These are phyloP conservation scores for Synergus japonicus DNA, from an alignment of 2,888 invertebrate species.

Conservation along the genomic window DNA sequence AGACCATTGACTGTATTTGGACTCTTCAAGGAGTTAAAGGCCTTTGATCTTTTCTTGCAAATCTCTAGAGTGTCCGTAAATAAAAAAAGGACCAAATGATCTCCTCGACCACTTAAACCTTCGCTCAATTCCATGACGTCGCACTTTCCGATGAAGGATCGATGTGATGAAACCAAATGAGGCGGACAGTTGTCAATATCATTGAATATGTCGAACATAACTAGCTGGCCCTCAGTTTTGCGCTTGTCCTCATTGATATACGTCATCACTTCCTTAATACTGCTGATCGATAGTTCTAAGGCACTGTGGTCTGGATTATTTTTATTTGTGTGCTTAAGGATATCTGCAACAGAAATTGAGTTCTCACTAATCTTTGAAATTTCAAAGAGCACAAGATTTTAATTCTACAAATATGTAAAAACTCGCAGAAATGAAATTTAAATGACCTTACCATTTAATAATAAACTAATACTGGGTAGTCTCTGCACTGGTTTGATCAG, in stretches of 20 bases:
- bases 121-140: slow-evolving; percentile 94
- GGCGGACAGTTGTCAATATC: slow-evolving; percentile 99
- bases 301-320: slow-evolving; percentile 92
- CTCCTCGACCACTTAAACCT: slow-evolving; percentile 90
- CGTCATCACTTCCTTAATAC: slow-evolving; percentile 95
- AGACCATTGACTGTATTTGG: slow-evolving; percentile 83
- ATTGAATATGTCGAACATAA: slow-evolving; percentile 98
- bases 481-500: slow-evolving; percentile 98
- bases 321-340: slow-evolving; percentile 93
- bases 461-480: slow-evolving; percentile 95
- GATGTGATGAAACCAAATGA: slow-evolving; percentile 94
- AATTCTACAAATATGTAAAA: neutral
- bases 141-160: slow-evolving; percentile 91
- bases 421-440: neutral
- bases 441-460: slow-evolving; percentile 88
- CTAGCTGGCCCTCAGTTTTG: slow-evolving; percentile 96
- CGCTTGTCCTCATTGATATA: slow-evolving; percentile 99
- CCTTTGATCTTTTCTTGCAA: slow-evolving; percentile 90
- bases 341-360: slow-evolving; percentile 81
- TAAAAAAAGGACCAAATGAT: slow-evolving; percentile 91
- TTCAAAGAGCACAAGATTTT: neutral
- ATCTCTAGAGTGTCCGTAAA: slow-evolving; percentile 98
- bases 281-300: slow-evolving; percentile 90
- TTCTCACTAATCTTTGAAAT: neutral
- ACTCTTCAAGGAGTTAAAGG: slow-evolving; percentile 84